Percentiles rank a stretch among this genome's conserved stretches.
These are phyloP conservation scores for Chironomus tentans DNA, from an alignment of 2,888 invertebrate species.

Conservation along the genomic window DNA sequence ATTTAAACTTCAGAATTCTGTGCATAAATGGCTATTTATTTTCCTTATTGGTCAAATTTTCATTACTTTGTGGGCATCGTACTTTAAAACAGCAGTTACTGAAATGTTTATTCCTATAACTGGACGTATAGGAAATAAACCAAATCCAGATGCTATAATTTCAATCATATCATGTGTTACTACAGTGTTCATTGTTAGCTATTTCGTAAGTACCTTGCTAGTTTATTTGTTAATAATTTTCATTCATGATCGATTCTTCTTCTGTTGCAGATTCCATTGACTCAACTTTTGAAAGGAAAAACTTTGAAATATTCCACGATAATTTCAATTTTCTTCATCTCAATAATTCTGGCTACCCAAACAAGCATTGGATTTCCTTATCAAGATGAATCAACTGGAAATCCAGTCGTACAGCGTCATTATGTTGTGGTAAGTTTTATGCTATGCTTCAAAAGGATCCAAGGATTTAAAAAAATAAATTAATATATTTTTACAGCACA, in stretches of 20 bases:
- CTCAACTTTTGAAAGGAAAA: conserved; percentile 34
- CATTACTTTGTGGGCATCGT: conserved; percentile 34
- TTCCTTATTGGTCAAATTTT: conserved; percentile 35
- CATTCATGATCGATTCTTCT: too few relatives aligned
- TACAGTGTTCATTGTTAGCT: conserved; percentile 40
- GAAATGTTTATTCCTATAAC: conserved; percentile 41
- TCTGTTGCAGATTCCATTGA: conserved; percentile 29
- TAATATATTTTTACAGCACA: conserved; percentile 31
- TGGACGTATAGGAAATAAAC: conserved; percentile 42
- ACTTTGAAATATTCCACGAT: conserved; percentile 33
- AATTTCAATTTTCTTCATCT: conserved; percentile 33
- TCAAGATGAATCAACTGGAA: conserved; percentile 38
- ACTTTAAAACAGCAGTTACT: conserved; percentile 33
- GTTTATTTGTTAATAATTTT: too few relatives aligned
- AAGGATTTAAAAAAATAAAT: background rate
- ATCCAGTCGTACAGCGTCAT: conserved; percentile 43
- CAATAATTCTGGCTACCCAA: conserved; percentile 36
- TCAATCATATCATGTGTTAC: conserved; percentile 38
- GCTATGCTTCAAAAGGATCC: too few relatives aligned
- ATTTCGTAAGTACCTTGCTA: conserved; percentile 31
- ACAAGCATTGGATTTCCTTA: conserved; percentile 48
- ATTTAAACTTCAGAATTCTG: conserved; percentile 33
- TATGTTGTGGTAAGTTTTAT: conserved; percentile 43
- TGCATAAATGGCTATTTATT: conserved; percentile 35
- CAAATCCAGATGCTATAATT: conserved; percentile 44